Conservation (phyloP, 2,797 vertebrate species). For the Mus caroli region DNA sequence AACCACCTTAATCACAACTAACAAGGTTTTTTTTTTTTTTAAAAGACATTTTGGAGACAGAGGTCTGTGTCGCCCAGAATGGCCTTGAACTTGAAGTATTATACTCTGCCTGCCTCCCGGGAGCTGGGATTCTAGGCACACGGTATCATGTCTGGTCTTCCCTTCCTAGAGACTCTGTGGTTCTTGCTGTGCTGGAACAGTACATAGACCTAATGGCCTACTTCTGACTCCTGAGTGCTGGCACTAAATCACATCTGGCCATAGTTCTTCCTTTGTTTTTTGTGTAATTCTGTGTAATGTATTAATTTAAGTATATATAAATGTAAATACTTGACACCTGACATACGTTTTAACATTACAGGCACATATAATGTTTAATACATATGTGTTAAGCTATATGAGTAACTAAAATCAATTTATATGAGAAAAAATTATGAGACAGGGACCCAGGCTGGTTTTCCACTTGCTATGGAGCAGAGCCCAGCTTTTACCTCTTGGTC, state of each 20-base stretch:
- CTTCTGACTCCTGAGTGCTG: background rate
- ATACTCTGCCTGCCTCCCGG: background rate
- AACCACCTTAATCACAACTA: background rate
- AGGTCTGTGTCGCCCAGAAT: too few relatives aligned
- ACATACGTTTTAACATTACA: background rate
- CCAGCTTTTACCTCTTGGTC: background rate
- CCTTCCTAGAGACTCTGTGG: background rate
- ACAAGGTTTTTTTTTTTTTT: background rate
- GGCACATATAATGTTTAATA: background rate
- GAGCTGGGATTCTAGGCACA: background rate
- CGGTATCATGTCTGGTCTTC: background rate
- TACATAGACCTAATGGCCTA: background rate
- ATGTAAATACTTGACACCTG: background rate
- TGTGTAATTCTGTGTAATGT: background rate
- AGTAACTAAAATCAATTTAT: conserved; percentile 30
- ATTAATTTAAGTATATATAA: background rate
- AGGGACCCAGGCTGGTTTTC: background rate
- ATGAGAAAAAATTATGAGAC: background rate
- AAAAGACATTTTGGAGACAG: background rate
- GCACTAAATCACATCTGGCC: background rate
- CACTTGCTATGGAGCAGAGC: background rate
- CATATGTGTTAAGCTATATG: conserved; percentile 2
- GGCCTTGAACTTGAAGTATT: background rate
- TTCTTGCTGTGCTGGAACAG: background rate
- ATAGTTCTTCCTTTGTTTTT: background rate